These are phyloP conservation scores for Tenodera sinensis DNA, from an alignment of 2,888 invertebrate genomes.

Conservation along the genomic window DNA sequence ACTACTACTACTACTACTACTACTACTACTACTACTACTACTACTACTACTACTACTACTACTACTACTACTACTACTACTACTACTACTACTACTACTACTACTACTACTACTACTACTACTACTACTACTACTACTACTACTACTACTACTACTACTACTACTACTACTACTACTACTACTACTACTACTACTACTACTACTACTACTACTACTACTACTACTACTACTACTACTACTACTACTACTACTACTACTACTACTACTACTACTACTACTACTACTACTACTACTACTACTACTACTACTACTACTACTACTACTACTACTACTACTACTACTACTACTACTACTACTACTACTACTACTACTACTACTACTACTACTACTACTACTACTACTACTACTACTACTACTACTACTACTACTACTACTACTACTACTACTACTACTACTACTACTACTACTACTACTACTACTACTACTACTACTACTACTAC, in stretches of 20 bases:
- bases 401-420: neutral
- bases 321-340: neutral
- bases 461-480: neutral
- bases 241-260: neutral
- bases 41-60: neutral
- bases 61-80: neutral
- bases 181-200: neutral
- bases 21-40: neutral
- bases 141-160: neutral
- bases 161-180: neutral
- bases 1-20: neutral
- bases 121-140: neutral
- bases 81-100: neutral
- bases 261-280: neutral
- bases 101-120: neutral
- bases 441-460: neutral
- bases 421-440: neutral
- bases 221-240: neutral
- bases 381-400: neutral
- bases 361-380: neutral
- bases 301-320: neutral
- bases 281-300: neutral
- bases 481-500: neutral
- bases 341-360: neutral
- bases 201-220: neutral